Percentiles rank a stretch among this genome's conserved stretches.
These are phyloP conservation scores for Apodemia hepburni DNA, from an alignment of 2,888 invertebrate species.

Conservation along the genomic window DNA sequence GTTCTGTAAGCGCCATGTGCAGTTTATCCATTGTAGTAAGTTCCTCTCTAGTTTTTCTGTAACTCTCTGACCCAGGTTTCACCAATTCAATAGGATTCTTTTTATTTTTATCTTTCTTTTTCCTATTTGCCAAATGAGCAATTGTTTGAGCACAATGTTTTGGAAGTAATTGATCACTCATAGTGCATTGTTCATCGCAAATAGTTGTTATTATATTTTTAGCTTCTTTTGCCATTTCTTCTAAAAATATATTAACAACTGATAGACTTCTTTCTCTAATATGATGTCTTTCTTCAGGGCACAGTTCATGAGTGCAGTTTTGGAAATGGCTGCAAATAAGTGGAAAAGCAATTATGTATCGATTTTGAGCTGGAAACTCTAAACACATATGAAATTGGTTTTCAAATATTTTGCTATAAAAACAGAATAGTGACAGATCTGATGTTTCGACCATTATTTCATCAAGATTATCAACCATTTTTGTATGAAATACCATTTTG, in stretches of 20 bases:
- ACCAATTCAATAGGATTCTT: conserved; percentile 92
- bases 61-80: conserved; percentile 97
- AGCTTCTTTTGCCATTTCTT: conserved; percentile 99
- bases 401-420: conserved; percentile 97
- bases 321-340: conserved; percentile 98
- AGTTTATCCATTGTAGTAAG: conserved; percentile 99
- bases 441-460: conserved; percentile 98
- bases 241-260: conserved; percentile 97
- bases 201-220: conserved; percentile 99
- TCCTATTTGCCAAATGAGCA: conserved; percentile 92
- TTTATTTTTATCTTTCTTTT: conserved; percentile 95
- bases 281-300: conserved; percentile 98
- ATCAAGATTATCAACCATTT: conserved; percentile 98
- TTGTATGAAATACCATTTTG: conserved; percentile 97
- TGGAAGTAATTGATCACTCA: conserved; percentile 96
- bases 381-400: conserved; percentile 99
- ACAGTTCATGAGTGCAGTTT: conserved; percentile 98
- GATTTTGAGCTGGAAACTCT: conserved; percentile 98
- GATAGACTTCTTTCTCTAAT: conserved; percentile 97
- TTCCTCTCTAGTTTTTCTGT: conserved; percentile 96
- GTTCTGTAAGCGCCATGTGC: conserved; percentile 98
- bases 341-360: conserved; percentile 98
- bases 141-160: conserved; percentile 97
- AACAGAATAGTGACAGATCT: conserved; percentile 98
- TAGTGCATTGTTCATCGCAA: conserved; percentile 98